Percentiles rank a stretch among this genome's conserved stretches.
Evolutionary conservation across 2,113 vertebrate genomes (phyloP).

Genomic region (Butorides virescens): DNA sequence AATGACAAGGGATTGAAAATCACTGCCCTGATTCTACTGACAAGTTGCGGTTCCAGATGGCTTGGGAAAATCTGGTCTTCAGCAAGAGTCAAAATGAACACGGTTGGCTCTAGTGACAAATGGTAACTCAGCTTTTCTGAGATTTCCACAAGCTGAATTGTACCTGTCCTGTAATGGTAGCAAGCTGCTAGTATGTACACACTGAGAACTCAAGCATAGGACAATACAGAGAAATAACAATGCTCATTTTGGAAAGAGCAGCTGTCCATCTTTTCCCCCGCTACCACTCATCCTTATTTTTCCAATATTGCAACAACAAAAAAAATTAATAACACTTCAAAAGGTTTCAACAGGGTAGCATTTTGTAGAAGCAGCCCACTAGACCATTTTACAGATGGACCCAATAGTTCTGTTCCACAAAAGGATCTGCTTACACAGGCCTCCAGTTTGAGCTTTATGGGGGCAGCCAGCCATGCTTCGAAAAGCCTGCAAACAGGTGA

Average conservation of each 20-base stretch:
- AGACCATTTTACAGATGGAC: background rate
- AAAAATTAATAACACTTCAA: background rate
- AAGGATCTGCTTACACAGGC: background rate
- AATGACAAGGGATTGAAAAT: background rate
- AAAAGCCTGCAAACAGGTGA: conserved; percentile 1
- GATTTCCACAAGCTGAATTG: background rate
- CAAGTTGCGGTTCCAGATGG: background rate
- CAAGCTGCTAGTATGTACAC: background rate
- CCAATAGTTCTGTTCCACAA: background rate
- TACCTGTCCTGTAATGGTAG: background rate
- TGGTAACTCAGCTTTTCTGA: background rate
- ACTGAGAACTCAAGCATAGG: background rate
- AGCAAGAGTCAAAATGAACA: background rate
- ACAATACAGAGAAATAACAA: background rate
- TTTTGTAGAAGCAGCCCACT: background rate
- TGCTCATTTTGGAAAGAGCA: background rate
- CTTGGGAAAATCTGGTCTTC: background rate
- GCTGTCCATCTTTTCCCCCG: background rate
- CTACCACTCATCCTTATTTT: background rate
- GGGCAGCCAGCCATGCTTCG: background rate
- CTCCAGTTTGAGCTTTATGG: background rate
- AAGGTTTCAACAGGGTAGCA: background rate
- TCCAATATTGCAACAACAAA: background rate
- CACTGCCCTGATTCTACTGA: background rate
- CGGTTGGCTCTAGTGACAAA: background rate